phyloP scores from a whole-genome alignment of 2,797 vertebrate species.

The Brachymystax lenok region DNA sequence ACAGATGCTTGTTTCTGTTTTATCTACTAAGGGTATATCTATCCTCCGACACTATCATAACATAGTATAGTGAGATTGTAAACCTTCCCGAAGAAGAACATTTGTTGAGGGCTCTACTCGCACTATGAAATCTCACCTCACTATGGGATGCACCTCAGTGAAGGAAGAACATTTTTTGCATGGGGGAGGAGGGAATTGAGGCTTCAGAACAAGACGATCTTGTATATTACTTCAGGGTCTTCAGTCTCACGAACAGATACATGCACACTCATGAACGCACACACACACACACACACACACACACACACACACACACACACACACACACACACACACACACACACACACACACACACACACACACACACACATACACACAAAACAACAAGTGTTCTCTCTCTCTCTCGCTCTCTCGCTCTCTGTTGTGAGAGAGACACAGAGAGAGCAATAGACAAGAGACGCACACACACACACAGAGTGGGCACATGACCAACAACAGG shows the following conservation, averaged over 20 bases:
- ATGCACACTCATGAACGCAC: not conserved
- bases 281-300: too few relatives aligned
- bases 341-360: not conserved
- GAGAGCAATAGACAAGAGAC: too few relatives aligned
- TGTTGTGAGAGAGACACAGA: too few relatives aligned
- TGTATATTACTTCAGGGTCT: not conserved
- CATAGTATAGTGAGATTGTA: not conserved
- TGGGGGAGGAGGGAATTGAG: not conserved
- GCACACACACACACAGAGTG: too few relatives aligned
- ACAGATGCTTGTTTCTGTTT: not conserved
- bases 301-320: too few relatives aligned
- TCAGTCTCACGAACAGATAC: not conserved
- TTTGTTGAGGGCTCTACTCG: not conserved
- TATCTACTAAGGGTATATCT: not conserved
- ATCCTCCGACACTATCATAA: not conserved
- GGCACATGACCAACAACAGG: too few relatives aligned
- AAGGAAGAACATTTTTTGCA: not conserved
- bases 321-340: not conserved
- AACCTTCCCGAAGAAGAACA: not conserved
- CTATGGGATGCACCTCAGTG: not conserved
- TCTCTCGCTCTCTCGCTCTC: too few relatives aligned
- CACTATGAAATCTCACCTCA: not conserved
- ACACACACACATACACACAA: constrained; percentile 3
- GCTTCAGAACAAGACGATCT: not conserved
- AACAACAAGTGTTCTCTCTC: constrained; percentile 29